These are phyloP conservation scores for Platalea minor DNA, from an alignment of 2,797 vertebrate species.

Conservation along the genomic window DNA sequence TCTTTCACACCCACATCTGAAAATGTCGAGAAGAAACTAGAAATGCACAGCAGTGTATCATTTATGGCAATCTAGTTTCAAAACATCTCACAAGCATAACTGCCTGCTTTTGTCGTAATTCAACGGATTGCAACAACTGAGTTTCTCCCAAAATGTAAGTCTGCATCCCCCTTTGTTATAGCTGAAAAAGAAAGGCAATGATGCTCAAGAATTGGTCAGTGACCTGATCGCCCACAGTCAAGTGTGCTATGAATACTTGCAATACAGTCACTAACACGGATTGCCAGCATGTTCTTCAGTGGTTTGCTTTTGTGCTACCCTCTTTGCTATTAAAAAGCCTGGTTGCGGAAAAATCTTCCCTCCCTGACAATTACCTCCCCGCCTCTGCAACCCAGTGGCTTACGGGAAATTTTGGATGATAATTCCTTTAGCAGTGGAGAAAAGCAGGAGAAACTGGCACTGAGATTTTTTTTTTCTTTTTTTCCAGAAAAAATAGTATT, in stretches of 20 bases:
- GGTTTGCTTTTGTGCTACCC: not conserved
- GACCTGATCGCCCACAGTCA: not conserved
- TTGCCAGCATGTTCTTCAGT: not conserved
- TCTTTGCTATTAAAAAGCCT: not conserved
- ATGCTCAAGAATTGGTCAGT: not conserved
- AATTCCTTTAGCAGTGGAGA: not conserved
- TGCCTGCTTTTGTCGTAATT: not conserved
- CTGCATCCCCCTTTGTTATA: not conserved
- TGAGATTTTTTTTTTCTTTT: not conserved
- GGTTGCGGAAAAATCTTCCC: not conserved
- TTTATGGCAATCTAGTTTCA: not conserved
- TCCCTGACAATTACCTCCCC: not conserved
- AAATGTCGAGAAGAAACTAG: not conserved
- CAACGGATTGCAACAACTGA: not conserved
- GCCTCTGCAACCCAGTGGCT: fast-evolving
- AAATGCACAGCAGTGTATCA: not conserved
- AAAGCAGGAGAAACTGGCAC: not conserved
- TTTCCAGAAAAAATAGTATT: not conserved
- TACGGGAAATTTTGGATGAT: not conserved
- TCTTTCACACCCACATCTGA: not conserved
- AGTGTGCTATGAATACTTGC: not conserved
- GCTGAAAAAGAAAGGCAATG: not conserved
- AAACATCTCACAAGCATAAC: not conserved
- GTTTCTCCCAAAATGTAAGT: not conserved
- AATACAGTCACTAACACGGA: not conserved